phyloP scores from a whole-genome alignment of 2,113 vertebrate genomes.

The Todiramphus chloris region DNA sequence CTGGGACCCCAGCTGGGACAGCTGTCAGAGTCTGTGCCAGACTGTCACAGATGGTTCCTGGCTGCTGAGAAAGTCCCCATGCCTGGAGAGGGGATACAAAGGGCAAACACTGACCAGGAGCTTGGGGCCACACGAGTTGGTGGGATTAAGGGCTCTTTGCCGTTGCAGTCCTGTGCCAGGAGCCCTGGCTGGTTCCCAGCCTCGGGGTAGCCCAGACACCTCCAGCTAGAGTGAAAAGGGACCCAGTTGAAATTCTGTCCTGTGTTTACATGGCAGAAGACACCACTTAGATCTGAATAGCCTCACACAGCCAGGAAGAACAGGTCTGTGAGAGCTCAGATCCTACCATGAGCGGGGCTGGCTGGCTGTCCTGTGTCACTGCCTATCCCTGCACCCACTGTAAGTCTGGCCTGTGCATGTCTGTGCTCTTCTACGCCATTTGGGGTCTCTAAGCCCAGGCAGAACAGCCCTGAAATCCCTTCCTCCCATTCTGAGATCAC shows the following conservation, averaged over 20 bases:
- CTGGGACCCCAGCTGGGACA: accelerated
- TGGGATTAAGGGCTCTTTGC: not conserved
- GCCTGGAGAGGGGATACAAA: accelerated
- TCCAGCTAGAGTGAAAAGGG: not conserved
- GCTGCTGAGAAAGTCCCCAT: not conserved
- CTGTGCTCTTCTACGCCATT: not conserved
- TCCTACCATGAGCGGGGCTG: accelerated
- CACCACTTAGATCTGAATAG: not conserved
- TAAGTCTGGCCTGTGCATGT: not conserved
- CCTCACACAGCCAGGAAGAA: not conserved
- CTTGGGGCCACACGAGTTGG: accelerated
- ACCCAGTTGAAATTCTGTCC: not conserved
- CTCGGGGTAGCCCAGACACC: not conserved
- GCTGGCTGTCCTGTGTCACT: not conserved
- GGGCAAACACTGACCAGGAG: not conserved
- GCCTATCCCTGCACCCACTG: too few species aligned
- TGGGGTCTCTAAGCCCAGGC: not conserved
- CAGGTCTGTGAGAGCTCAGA: not conserved
- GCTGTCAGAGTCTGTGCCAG: not conserved
- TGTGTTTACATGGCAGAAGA: not conserved
- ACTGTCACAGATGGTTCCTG: not conserved
- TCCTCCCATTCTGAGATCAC: not conserved
- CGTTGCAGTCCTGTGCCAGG: not conserved
- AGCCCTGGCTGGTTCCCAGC: not conserved
- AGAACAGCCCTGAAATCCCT: not conserved